Evolutionary conservation across 1,140 invertebrate species (phyloP).

Genomic region (Halesus radiatus): DNA sequence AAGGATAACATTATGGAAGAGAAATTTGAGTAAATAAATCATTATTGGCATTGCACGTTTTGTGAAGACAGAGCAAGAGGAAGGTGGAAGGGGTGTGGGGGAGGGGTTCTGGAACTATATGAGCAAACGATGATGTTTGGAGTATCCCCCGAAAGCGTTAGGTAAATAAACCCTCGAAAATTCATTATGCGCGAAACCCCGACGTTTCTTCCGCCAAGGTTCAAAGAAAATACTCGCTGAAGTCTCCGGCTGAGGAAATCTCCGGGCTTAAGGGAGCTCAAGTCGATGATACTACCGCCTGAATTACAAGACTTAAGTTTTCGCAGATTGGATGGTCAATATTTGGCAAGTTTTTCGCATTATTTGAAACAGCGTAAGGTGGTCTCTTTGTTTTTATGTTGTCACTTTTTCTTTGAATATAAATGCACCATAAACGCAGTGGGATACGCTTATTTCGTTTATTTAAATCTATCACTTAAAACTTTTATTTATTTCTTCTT

Average conservation of each 20-base stretch:
- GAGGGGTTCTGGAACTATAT: not conserved
- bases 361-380: too few relatives aligned
- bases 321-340: constrained; percentile 20
- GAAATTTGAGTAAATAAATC: too few relatives aligned
- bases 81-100: not conserved
- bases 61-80: not conserved
- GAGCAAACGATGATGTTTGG: constrained; percentile 17
- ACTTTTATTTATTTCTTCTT: too few relatives aligned
- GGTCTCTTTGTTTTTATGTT: too few relatives aligned
- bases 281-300: not conserved
- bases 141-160: constrained; percentile 18
- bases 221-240: constrained; percentile 32
- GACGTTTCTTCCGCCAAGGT: constrained; percentile 10
- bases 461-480: too few relatives aligned
- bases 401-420: too few relatives aligned
- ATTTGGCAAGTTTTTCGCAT: not conserved
- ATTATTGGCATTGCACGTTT: not conserved
- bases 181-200: constrained; percentile 42
- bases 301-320: constrained; percentile 4
- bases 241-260: not conserved
- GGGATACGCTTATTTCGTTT: too few relatives aligned
- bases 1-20: too few relatives aligned
- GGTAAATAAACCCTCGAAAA: constrained; percentile 44
- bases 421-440: too few relatives aligned
- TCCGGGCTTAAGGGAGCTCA: not conserved